These are phyloP conservation scores for Nemoura dubitans DNA, from an alignment of 2,888 invertebrate genomes.

Conservation along the genomic window DNA sequence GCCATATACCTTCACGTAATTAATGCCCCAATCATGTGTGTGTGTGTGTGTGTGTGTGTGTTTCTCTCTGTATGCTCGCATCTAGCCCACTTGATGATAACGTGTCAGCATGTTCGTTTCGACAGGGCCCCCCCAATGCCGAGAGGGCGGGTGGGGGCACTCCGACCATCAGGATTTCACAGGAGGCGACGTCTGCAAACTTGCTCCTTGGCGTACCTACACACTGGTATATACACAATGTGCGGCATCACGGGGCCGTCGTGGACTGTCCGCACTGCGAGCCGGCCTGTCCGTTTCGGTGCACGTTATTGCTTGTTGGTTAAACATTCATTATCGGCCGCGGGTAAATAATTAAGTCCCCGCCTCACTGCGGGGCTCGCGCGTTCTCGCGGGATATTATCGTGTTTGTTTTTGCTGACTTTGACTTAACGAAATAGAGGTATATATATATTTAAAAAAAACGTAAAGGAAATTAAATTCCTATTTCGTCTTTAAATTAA, in stretches of 20 bases:
- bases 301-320: neutral
- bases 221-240: too few relatives aligned
- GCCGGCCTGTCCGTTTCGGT: too few relatives aligned
- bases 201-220: too few relatives aligned
- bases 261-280: too few relatives aligned
- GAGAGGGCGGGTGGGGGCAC: too few relatives aligned
- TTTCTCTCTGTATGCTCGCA: neutral
- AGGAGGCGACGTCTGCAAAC: too few relatives aligned
- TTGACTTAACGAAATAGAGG: neutral
- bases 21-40: neutral
- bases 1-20: neutral
- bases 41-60: too few relatives aligned
- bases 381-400: neutral
- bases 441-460: neutral
- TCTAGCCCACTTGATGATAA: neutral
- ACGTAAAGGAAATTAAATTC: conserved; percentile 17
- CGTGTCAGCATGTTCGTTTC: neutral
- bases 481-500: conserved; percentile 16
- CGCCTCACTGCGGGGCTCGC: neutral
- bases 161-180: too few relatives aligned
- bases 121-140: too few relatives aligned
- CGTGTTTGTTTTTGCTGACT: neutral
- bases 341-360: neutral
- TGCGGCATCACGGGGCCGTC: too few relatives aligned
- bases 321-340: neutral